phyloP scores from a whole-genome alignment of 2,797 vertebrate species.

The Morus bassanus region DNA sequence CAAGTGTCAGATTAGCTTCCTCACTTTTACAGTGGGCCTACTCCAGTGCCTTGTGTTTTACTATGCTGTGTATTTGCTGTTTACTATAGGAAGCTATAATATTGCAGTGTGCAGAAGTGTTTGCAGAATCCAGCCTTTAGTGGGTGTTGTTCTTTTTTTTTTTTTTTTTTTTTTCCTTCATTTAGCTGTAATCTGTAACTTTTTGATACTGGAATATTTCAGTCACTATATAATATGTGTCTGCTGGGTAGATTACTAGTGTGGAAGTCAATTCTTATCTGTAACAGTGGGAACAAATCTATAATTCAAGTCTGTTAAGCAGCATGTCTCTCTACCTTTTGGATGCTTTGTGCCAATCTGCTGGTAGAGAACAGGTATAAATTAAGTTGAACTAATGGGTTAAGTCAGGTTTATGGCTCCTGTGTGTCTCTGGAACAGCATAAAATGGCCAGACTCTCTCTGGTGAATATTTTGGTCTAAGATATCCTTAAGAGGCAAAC shows the following conservation, averaged over 20 bases:
- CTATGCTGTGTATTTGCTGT: not conserved
- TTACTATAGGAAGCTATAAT: not conserved
- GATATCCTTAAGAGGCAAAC: not conserved
- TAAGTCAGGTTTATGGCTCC: not conserved
- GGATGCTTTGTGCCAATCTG: not conserved
- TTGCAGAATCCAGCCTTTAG: not conserved
- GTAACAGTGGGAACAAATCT: not conserved
- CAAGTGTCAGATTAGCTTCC: not conserved
- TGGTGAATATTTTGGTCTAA: not conserved
- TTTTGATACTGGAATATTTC: not conserved
- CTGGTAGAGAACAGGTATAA: not conserved
- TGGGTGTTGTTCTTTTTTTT: not conserved
- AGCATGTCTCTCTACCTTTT: not conserved
- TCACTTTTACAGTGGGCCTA: not conserved
- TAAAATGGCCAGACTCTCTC: not conserved
- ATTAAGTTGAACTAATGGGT: not conserved
- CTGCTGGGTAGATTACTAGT: not conserved
- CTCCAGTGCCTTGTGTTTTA: not conserved
- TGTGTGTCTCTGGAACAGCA: not conserved
- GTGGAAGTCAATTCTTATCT: not conserved
- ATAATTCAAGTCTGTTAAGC: not conserved
- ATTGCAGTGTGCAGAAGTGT: not conserved
- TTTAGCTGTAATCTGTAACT: not conserved
- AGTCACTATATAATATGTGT: not conserved
- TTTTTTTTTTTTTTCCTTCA: not conserved